phyloP scores from a whole-genome alignment of 2,888 invertebrate species.

The Drosophila buzzatii region DNA sequence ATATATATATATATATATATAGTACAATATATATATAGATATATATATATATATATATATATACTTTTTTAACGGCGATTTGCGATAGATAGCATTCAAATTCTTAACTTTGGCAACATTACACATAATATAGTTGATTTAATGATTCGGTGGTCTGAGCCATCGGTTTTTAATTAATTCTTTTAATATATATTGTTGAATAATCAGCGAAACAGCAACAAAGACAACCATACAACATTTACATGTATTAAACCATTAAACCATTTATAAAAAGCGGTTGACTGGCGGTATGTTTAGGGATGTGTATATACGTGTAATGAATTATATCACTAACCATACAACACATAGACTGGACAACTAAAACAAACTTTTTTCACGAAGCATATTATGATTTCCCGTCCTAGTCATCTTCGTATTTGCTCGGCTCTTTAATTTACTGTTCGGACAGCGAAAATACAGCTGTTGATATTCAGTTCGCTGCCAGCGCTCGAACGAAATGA shows the following conservation, averaged over 20 bases:
- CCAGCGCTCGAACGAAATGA: no score
- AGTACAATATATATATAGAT: conserved; percentile 20
- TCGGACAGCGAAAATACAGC: no score
- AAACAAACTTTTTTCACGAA: no score
- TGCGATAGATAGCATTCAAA: conserved; percentile 81
- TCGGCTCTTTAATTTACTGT: no score
- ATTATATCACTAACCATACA: no score
- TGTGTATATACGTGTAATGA: conserved; percentile 11
- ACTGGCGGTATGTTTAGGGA: conserved; percentile 15
- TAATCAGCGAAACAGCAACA: conserved; percentile 18
- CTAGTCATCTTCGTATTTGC: no score
- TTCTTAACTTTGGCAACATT: conserved; percentile 49
- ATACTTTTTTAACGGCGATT: conserved; percentile 54
- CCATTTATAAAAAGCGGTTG: conserved; percentile 27
- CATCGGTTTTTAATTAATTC: conserved; percentile 10
- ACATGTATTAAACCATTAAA: conserved; percentile 15
- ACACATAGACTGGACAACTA: no score
- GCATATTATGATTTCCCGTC: no score
- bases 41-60: conserved; percentile 23
- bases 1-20: conserved; percentile 26
- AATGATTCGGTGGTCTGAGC: conserved; percentile 21
- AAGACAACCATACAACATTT: conserved; percentile 17
- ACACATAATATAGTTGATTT: conserved; percentile 3
- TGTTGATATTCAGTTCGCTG: no score
- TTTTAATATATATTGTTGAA: background rate